Evolutionary conservation across 2,797 vertebrate genomes (phyloP).

Genomic region (Sardinella longiceps): DNA sequence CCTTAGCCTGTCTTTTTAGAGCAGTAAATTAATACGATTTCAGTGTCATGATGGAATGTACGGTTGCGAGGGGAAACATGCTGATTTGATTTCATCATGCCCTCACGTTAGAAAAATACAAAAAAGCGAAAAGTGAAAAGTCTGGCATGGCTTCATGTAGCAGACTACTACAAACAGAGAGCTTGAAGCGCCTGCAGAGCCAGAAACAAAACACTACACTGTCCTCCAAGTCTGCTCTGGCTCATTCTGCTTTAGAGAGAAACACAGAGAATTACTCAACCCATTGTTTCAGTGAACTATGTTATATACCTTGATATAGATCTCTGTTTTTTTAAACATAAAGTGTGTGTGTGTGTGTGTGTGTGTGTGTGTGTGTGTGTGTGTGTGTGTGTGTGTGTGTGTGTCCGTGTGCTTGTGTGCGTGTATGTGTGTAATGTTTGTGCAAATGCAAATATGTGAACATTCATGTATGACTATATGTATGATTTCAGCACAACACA

Average conservation of each 20-base stretch:
- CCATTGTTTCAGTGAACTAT: background rate
- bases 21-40: background rate
- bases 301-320: too few species aligned
- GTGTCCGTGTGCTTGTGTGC: slow-evolving; percentile 11
- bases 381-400: background rate
- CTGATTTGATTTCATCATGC: background rate
- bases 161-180: background rate
- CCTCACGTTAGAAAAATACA: background rate
- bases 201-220: background rate
- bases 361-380: background rate
- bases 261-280: background rate
- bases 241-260: background rate
- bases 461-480: background rate
- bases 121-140: background rate
- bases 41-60: background rate
- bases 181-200: background rate
- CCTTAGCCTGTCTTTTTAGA: background rate
- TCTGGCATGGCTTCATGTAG: background rate
- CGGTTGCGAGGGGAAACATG: background rate
- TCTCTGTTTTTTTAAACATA: background rate
- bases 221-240: background rate
- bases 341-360: background rate
- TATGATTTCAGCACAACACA: slow-evolving; percentile 85
- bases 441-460: slow-evolving; percentile 27
- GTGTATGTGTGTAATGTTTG: background rate